Conservation (phyloP, 2,888 invertebrate species). For the Melanostoma scalare region DNA sequence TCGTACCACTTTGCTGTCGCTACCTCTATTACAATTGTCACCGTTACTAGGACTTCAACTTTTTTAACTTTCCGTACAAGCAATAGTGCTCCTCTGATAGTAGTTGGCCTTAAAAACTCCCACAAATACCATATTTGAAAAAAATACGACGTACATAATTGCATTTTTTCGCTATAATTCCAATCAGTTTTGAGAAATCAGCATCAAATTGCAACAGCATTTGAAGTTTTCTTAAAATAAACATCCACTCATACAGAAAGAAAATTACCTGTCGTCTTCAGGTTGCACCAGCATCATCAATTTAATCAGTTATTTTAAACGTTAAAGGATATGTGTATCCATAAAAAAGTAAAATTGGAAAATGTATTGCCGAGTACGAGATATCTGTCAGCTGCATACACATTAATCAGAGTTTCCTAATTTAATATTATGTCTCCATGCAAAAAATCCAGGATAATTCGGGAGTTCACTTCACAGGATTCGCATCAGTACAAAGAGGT, state of each 20-base stretch:
- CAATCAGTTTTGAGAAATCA: conserved; percentile 20
- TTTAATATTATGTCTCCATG: conserved; percentile 45
- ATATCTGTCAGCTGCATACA: conserved; percentile 62
- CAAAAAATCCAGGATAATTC: conserved; percentile 32
- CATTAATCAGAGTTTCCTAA: conserved; percentile 70
- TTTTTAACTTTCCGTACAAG: too few relatives aligned
- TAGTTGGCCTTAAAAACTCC: too few relatives aligned
- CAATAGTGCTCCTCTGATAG: too few relatives aligned
- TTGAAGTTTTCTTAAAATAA: too few relatives aligned
- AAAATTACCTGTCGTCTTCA: conserved; percentile 71
- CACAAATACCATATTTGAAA: too few relatives aligned
- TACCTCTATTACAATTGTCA: too few relatives aligned
- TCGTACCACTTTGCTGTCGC: too few relatives aligned
- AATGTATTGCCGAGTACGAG: background rate
- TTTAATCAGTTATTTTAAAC: conserved; percentile 61
- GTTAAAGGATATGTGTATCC: conserved; percentile 28
- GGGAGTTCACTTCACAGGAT: conserved; percentile 36
- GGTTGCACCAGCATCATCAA: conserved; percentile 51
- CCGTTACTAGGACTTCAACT: too few relatives aligned
- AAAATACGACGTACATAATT: too few relatives aligned
- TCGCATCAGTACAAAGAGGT: conserved; percentile 22
- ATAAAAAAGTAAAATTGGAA: conserved; percentile 18
- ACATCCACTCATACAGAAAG: background rate
- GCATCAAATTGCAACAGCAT: too few relatives aligned
- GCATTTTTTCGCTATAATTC: background rate